A percentile compares a stretch with the other conserved stretches of the same genome.
These are phyloP conservation scores for Panopea generosa DNA, from an alignment of 2,888 invertebrate species.

Conservation along the genomic window DNA sequence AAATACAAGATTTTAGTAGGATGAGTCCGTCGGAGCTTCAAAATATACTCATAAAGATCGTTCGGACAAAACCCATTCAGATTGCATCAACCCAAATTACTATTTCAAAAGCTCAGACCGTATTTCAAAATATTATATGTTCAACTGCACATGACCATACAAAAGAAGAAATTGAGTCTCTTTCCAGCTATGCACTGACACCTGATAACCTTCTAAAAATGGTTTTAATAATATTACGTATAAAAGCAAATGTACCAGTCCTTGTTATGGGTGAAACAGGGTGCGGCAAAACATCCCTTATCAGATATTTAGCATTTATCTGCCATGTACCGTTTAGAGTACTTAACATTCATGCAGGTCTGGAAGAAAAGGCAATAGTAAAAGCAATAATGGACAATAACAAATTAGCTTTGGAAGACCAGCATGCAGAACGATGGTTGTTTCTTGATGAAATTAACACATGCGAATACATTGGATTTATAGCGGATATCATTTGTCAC, in stretches of 20 bases:
- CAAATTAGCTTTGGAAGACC: conserved; percentile 23
- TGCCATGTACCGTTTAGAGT: conserved; percentile 63
- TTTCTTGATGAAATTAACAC: conserved; percentile 77
- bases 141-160: too few species aligned
- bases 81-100: background rate
- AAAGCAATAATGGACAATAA: conserved; percentile 39
- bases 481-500: conserved; percentile 67
- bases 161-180: conserved; percentile 11
- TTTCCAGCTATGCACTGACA: conserved; percentile 67
- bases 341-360: conserved; percentile 72
- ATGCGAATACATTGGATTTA: conserved; percentile 65
- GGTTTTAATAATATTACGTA: conserved; percentile 69
- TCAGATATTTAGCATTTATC: conserved; percentile 65
- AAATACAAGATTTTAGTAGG: conserved; percentile 40
- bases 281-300: conserved; percentile 75
- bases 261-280: conserved; percentile 77
- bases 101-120: too few species aligned
- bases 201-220: conserved; percentile 74
- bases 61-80: conserved; percentile 37
- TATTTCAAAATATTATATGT: too few species aligned
- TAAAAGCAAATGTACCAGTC: conserved; percentile 68
- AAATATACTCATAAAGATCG: conserved; percentile 50
- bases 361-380: conserved; percentile 49
- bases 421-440: conserved; percentile 56
- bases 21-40: conserved; percentile 48